A percentile compares a stretch with the other conserved stretches of the same genome.
phyloP scores from a whole-genome alignment of 2,113 vertebrate species.

The Alosa alosa region DNA sequence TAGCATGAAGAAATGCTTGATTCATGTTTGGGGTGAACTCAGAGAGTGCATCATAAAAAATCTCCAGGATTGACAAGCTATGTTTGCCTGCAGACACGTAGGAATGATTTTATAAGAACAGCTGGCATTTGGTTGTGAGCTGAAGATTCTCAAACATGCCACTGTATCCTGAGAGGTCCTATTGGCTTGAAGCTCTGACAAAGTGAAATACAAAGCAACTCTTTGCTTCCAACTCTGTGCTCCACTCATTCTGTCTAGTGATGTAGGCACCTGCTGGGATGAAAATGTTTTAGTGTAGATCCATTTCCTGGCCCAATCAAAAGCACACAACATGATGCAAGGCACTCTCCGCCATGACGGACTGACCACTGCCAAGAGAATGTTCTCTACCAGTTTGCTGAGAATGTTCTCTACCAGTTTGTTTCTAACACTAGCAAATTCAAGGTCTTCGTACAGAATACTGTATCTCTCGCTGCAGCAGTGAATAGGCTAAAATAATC shows the following conservation, averaged over 20 bases:
- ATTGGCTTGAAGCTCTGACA: not conserved
- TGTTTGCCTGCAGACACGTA: not conserved
- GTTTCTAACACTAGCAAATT: not conserved
- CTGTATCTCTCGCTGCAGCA: not conserved
- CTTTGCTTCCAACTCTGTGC: not conserved
- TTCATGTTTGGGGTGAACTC: not conserved
- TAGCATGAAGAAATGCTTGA: not conserved
- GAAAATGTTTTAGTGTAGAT: not conserved
- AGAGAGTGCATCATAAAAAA: not conserved
- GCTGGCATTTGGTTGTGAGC: too few species aligned
- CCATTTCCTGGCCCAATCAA: not conserved
- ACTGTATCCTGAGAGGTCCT: not conserved
- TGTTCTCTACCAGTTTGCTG: not conserved
- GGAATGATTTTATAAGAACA: too few species aligned
- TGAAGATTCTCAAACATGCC: not conserved
- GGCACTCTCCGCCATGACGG: not conserved
- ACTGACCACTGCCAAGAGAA: not conserved
- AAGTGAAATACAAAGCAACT: not conserved
- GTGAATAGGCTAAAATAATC: not conserved
- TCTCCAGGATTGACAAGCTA: not conserved
- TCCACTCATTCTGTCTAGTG: not conserved
- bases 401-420: not conserved
- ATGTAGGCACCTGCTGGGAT: not conserved
- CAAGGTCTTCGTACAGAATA: not conserved
- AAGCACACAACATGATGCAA: not conserved